Evolutionary conservation across 1,140 invertebrate species (phyloP).

Genomic region (Pseudomyrmex concolor): DNA sequence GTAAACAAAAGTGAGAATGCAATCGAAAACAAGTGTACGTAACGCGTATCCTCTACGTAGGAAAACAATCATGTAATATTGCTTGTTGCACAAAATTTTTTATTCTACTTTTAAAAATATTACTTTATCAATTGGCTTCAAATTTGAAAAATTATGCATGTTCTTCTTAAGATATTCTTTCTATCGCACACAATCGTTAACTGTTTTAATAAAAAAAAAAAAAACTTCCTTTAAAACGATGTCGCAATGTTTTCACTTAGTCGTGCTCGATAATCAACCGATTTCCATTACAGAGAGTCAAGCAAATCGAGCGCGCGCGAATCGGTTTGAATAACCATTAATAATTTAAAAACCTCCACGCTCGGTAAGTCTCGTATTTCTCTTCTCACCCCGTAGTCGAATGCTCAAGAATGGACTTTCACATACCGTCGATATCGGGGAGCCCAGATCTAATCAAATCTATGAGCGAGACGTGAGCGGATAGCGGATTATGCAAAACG

Average conservation of each 20-base stretch:
- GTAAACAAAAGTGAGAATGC: neutral
- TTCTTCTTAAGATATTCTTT: neutral
- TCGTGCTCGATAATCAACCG: constrained; percentile 8
- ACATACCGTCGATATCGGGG: constrained; percentile 46
- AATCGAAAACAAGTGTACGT: neutral
- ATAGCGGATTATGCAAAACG: constrained; percentile 12
- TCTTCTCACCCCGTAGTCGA: constrained; percentile 15
- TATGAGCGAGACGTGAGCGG: constrained; percentile 22
- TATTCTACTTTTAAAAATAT: neutral
- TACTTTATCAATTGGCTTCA: too few relatives aligned
- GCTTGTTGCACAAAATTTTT: neutral
- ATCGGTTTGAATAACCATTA: constrained; percentile 42
- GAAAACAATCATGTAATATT: neutral
- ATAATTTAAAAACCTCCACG: constrained; percentile 46
- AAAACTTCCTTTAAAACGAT: neutral
- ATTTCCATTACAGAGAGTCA: constrained; percentile 16
- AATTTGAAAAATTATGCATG: too few relatives aligned
- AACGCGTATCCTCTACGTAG: too few relatives aligned
- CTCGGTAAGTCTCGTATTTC: constrained; percentile 40
- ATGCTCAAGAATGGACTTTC: constrained; percentile 54
- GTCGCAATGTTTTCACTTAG: neutral
- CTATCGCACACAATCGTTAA: neutral
- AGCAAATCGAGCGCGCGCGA: constrained; percentile 4
- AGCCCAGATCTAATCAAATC: constrained; percentile 44
- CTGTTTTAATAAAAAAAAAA: neutral